These are phyloP conservation scores for Miichthys miiuy DNA, from an alignment of 2,797 vertebrate species.

Conservation along the genomic window DNA sequence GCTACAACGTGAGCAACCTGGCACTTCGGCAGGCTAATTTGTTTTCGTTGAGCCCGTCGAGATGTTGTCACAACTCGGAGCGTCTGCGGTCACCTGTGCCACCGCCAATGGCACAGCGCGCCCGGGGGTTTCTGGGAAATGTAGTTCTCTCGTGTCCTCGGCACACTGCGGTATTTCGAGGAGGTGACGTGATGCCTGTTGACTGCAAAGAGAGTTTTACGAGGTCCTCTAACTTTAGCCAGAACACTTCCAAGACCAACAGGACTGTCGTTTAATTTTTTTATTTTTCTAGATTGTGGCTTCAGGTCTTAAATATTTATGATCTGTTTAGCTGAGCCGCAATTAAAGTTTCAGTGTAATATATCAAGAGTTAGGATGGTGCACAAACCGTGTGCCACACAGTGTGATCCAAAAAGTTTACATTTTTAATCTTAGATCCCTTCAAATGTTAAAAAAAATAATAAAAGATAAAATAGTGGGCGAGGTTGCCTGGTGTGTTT, in stretches of 20 bases:
- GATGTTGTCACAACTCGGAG: slow-evolving; percentile 78
- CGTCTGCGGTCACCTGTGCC: slow-evolving; percentile 84
- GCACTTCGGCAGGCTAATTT: slow-evolving; percentile 64
- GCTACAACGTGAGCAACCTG: slow-evolving; percentile 19
- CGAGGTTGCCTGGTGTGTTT: neutral
- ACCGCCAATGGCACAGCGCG: slow-evolving; percentile 76
- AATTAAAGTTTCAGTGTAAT: neutral
- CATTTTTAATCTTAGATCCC: no score
- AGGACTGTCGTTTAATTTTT: neutral
- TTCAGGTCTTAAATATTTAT: neutral
- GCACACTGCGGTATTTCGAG: slow-evolving; percentile 52
- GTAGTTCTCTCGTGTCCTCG: slow-evolving; percentile 60
- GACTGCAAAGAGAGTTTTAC: slow-evolving; percentile 32
- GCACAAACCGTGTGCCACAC: neutral
- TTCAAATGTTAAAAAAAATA: neutral
- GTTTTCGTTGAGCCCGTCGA: slow-evolving; percentile 81
- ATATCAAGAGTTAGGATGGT: neutral
- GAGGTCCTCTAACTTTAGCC: slow-evolving; percentile 31
- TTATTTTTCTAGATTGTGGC: neutral
- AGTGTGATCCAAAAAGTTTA: neutral
- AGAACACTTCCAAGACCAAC: slow-evolving; percentile 11
- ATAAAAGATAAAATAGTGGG: no score
- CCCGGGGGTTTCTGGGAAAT: slow-evolving; percentile 69
- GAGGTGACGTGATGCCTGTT: slow-evolving; percentile 53
- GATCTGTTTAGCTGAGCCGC: neutral